Percentiles rank a stretch among this genome's conserved stretches.
These are phyloP conservation scores for Eumeta japonica DNA, from an alignment of 1,140 invertebrate species.

Conservation along the genomic window DNA sequence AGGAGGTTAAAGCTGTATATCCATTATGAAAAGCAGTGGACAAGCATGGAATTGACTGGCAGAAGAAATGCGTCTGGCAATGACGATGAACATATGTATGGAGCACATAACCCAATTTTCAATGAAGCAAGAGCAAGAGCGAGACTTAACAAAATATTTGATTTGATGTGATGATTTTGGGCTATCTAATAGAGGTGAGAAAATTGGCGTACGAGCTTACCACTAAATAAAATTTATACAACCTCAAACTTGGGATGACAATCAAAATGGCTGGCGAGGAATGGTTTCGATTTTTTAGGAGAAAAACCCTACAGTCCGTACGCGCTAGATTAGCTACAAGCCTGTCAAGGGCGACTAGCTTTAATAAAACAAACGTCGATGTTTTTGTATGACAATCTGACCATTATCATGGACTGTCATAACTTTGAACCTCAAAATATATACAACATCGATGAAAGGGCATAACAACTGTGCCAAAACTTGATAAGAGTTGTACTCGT, in stretches of 20 bases:
- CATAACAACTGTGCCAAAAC: slow-evolving; percentile 39
- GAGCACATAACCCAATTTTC: slow-evolving; percentile 19
- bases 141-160: too few species aligned
- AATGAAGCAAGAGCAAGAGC: slow-evolving; percentile 20
- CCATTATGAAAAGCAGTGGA: too few species aligned
- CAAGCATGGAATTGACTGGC: too few species aligned
- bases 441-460: slow-evolving; percentile 48
- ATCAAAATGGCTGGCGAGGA: slow-evolving; percentile 36
- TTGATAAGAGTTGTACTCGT: slow-evolving; percentile 25
- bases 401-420: slow-evolving; percentile 17
- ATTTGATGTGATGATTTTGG: slow-evolving; percentile 30
- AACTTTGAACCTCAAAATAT: slow-evolving; percentile 19
- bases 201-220: slow-evolving; percentile 39
- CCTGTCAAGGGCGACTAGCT: slow-evolving; percentile 46
- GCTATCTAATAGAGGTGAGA: slow-evolving; percentile 28
- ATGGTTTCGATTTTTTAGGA: slow-evolving; percentile 48
- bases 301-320: slow-evolving; percentile 41
- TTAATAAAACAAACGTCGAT: slow-evolving; percentile 47
- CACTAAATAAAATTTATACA: slow-evolving; percentile 24
- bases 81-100: slow-evolving; percentile 17
- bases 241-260: too few species aligned
- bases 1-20: too few species aligned
- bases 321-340: slow-evolving; percentile 43
- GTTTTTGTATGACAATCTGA: slow-evolving; percentile 28
- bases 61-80: slow-evolving; percentile 9